Conservation (phyloP, 2,113 vertebrate species). For the Gopherus flavomarginatus region DNA sequence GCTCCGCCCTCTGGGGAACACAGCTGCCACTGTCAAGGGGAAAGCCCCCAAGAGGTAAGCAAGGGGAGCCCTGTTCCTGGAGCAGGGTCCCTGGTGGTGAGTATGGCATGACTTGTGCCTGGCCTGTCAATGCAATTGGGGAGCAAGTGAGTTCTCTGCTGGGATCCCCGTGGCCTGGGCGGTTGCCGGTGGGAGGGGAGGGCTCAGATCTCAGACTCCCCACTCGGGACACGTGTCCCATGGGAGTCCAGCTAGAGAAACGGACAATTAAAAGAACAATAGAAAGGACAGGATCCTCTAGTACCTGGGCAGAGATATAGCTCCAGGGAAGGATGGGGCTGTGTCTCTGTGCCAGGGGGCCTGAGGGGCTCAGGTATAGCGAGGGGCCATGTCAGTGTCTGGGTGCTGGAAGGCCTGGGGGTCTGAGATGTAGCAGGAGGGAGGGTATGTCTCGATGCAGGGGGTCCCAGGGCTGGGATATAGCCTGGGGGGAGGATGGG, state of each 20-base stretch:
- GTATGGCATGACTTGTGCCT: neutral
- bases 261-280: neutral
- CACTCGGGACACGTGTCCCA: neutral
- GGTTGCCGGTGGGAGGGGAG: neutral
- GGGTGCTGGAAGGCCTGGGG: too few relatives aligned
- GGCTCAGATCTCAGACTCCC: neutral
- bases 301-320: neutral
- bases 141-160: neutral
- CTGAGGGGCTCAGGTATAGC: neutral
- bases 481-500: neutral
- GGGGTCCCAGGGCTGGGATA: too few relatives aligned
- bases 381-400: neutral
- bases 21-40: constrained; percentile 78
- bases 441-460: neutral
- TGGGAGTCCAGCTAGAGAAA: neutral
- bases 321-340: neutral
- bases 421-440: too few relatives aligned
- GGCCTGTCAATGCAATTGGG: neutral
- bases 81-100: neutral
- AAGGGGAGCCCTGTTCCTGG: neutral
- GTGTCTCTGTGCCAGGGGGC: neutral
- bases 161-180: neutral
- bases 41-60: constrained; percentile 84
- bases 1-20: constrained; percentile 74
- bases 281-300: too few relatives aligned